Evolutionary conservation across 2,888 invertebrate species (phyloP), one percentile per base, ranked within the genome.

Genomic region (Tipula lateralis): DNA sequence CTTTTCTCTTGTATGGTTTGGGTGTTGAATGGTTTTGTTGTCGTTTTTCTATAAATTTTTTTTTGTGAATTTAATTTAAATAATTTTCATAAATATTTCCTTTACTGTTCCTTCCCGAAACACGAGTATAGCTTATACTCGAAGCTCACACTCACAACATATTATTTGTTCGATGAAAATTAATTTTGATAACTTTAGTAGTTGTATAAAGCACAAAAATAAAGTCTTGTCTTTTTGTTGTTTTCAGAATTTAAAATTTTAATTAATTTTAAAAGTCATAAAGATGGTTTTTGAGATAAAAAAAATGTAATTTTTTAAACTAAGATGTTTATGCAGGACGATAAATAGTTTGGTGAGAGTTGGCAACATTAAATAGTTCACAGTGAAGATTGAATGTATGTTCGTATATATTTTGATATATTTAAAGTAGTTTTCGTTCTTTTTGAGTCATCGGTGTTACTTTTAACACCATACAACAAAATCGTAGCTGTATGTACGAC

Each of bases 11-110:
- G 12, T 44, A n/a, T 66, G 44, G n/a, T 66, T 66, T 9, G 66
- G n/a, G 66, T 24, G 66, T 66, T 66, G 66, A 66, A 66, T 24
- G 19, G 1, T 66, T 66, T 66, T 66, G 6, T 66, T 66, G 44
- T 44, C 6, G 44, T 44, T 44, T 44, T 44, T 44, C 44, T 44
- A 32, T 6, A 32, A n/a, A 32, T 32, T n/a, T 13, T 66, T 66
- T 66, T 66, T 66, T 66, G 66, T 66, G 66, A 66, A 24, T 66
- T 66, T 66, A 24, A 66, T 66, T 66, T 66, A 66, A 66, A 66
- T 66, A 66, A 66, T 66, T 66, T 24, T 66, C 24, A 66, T 66
- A 66, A 66, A 66, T 24, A 24, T 19, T 19, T 24, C 66, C 24
- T 24, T 66, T 66, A 5, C 24, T 24, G 24, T 66, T 66, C 24